Evolutionary conservation across 2,113 vertebrate genomes (phyloP).

Genomic region (Siphamia tubifer): DNA sequence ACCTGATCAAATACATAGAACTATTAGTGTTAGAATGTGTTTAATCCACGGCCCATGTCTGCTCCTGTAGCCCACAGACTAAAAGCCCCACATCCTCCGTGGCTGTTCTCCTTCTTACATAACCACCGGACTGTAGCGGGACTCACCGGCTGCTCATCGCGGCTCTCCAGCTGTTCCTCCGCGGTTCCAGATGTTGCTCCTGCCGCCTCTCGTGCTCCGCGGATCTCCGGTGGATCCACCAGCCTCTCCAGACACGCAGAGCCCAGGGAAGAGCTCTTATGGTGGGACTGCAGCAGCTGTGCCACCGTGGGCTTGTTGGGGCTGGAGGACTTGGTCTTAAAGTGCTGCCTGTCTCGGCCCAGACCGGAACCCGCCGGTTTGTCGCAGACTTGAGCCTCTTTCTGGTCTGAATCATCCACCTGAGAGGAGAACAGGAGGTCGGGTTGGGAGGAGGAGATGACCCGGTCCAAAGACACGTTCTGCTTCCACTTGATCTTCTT

Average conservation of each 20-base stretch:
- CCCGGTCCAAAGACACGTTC: slow-evolving; percentile 81
- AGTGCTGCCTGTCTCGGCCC: slow-evolving; percentile 33
- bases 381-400: slow-evolving; percentile 44
- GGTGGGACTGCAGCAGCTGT: slow-evolving; percentile 81
- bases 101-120: background rate
- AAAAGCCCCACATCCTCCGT: too few relatives aligned
- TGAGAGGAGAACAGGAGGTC: slow-evolving; percentile 83
- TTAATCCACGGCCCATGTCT: too few relatives aligned
- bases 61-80: too few relatives aligned
- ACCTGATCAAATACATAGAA: too few relatives aligned
- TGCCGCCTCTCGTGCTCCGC: background rate
- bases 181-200: slow-evolving; percentile 5
- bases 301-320: slow-evolving; percentile 55
- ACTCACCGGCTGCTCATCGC: slow-evolving; percentile 33
- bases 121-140: background rate
- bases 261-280: slow-evolving; percentile 82
- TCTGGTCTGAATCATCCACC: slow-evolving; percentile 61
- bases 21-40: too few relatives aligned
- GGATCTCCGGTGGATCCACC: slow-evolving; percentile 6
- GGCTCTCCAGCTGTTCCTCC: slow-evolving; percentile 3
- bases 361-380: slow-evolving; percentile 39
- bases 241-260: slow-evolving; percentile 59
- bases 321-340: background rate
- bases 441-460: slow-evolving; percentile 90
- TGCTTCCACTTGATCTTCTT: slow-evolving; percentile 76